Percentiles rank a stretch among this genome's conserved stretches.
Conservation (phyloP, 2,888 invertebrate species). For the Cerceris ruficornis region DNA sequence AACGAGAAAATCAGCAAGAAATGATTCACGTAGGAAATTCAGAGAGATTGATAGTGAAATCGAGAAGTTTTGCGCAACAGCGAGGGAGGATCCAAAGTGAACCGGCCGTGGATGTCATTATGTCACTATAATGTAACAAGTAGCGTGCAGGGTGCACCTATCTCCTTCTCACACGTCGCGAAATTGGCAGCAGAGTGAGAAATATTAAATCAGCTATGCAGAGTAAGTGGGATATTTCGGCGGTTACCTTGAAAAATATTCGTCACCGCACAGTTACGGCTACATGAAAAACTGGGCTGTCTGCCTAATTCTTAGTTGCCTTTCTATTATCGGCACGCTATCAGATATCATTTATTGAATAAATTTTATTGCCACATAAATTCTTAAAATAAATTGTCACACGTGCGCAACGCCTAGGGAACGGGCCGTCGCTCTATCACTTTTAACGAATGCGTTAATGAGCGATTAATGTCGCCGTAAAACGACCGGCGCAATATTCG, state of each 20-base stretch:
- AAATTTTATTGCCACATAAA: conserved; percentile 44
- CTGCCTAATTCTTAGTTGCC: conserved; percentile 56
- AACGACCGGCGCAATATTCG: not conserved
- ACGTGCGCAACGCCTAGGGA: conserved; percentile 23
- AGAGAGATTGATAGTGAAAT: not conserved
- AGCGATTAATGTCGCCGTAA: conserved; percentile 48
- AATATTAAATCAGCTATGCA: conserved; percentile 61
- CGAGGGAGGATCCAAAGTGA: conserved; percentile 14
- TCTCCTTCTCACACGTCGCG: conserved; percentile 1
- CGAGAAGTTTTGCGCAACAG: conserved; percentile 10
- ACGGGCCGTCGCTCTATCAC: conserved; percentile 35
- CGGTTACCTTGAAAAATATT: conserved; percentile 69
- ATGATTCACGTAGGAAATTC: not conserved
- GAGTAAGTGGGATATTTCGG: conserved; percentile 63
- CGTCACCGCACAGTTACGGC: conserved; percentile 59
- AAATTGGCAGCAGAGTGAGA: conserved; percentile 53
- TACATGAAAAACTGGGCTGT: conserved; percentile 62
- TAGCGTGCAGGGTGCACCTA: conserved; percentile 10
- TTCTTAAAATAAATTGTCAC: conserved; percentile 47
- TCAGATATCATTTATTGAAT: conserved; percentile 55
- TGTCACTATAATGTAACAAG: conserved; percentile 50
- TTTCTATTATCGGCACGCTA: conserved; percentile 60
- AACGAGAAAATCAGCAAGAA: not conserved
- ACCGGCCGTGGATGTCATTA: conserved; percentile 30
- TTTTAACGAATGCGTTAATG: conserved; percentile 53